Base-by-base conservation (phyloP, 1,140 invertebrate species). In the Pomacea maculata region DNA sequence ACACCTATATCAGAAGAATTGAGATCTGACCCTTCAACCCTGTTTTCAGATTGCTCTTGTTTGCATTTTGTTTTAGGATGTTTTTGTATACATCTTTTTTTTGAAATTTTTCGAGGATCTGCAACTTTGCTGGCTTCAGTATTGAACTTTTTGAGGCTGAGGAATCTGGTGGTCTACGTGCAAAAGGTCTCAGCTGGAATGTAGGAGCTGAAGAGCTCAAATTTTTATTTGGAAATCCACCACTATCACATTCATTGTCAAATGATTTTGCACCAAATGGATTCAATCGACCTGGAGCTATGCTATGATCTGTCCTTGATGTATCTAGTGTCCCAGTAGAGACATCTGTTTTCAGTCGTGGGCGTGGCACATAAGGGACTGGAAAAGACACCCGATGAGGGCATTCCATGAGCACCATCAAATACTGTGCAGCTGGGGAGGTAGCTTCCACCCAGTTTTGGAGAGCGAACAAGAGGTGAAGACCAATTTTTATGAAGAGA, bases 281-380 rank as follows among this genome's bases (percentile, higher is more conserved):
- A 83, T 82, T 75, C 34, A 87, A 79, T 77, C 83, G 80, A 78
- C 86, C 84, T 14, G 86, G 86, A 61, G 86, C 85, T 55, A 87
- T 81, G 81, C 52, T 15, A 45, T 52, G 21, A 67, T 83, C 82
- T 64, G 75, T 75, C 54, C 74, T 79, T 21, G 78, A 73, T 45
- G 72, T 73, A 45, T 72, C 63, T 64, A 80, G 68, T 54, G 73
- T 78, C 74, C 73, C 82, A 45, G 85, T 84, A 55, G 85, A 84
- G 52, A 86, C 82, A 77, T 86, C 86, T 83, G 84, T 84, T 79
- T 75, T 85, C 34, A 86, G 75, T 45, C 75, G 80, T 29, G 82
- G 80, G 29, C 84, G 78, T 17, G 83, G 78, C 54, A 82, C 81
- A 84, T n/a, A 86, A 87, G 76, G 85, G 86, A 76, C 86, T 87